These are phyloP conservation scores for Megalops cyprinoides DNA, from an alignment of 2,797 vertebrate species.

Conservation along the genomic window DNA sequence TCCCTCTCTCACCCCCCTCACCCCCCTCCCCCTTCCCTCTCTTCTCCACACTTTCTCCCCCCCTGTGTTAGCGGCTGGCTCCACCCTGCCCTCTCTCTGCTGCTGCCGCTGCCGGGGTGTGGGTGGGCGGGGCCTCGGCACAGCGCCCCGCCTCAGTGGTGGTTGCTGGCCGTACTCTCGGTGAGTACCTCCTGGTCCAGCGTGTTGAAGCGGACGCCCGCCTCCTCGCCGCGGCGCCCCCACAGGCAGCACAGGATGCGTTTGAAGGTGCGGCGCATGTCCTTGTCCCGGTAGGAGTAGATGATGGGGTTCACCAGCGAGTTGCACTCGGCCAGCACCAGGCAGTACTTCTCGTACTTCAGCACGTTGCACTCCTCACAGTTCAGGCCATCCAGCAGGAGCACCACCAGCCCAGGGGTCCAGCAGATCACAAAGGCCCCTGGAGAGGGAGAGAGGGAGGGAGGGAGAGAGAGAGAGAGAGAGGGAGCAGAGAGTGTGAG, in stretches of 20 bases:
- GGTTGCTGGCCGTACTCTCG: slow-evolving; percentile 55
- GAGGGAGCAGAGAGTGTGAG: slow-evolving; percentile 47
- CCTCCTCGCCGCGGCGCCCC: fast-evolving
- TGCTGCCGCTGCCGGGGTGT: background rate
- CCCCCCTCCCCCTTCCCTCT: background rate
- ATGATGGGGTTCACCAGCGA: slow-evolving; percentile 89
- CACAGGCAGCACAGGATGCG: slow-evolving; percentile 79
- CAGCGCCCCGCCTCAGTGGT: background rate
- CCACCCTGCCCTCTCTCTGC: background rate
- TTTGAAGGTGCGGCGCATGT: slow-evolving; percentile 89
- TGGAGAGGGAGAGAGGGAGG: slow-evolving; percentile 54
- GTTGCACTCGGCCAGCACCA: slow-evolving; percentile 90
- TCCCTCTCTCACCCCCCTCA: too few species aligned
- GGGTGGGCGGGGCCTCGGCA: background rate
- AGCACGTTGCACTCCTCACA: slow-evolving; percentile 73
- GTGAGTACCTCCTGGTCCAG: slow-evolving; percentile 74
- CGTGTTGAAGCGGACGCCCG: slow-evolving; percentile 62
- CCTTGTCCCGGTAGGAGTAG: slow-evolving; percentile 88
- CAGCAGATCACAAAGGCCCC: slow-evolving; percentile 93
- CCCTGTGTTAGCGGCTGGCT: background rate
- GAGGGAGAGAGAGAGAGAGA: slow-evolving; percentile 1
- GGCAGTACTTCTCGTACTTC: slow-evolving; percentile 84
- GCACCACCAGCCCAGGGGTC: slow-evolving; percentile 89
- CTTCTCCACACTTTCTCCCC: background rate
- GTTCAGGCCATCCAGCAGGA: slow-evolving; percentile 85